phyloP scores from a whole-genome alignment of 1,140 invertebrate species.

The Cyclina sinensis region DNA sequence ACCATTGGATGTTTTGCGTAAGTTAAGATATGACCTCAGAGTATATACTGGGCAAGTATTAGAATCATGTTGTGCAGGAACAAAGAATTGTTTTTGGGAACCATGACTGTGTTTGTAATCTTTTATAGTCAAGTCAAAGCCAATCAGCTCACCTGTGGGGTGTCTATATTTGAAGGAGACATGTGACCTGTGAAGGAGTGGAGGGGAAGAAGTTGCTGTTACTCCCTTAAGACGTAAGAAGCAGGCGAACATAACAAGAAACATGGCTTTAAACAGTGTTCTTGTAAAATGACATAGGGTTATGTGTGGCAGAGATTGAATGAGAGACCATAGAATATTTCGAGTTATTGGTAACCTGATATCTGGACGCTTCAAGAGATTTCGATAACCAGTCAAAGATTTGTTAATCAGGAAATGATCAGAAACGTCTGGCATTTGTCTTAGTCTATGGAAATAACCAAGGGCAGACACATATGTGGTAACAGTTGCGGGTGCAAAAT shows the following conservation, averaged over 20 bases:
- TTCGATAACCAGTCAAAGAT: not conserved
- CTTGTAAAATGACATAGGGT: not conserved
- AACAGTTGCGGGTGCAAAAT: not conserved
- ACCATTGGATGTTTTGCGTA: not conserved
- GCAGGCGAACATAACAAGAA: conserved; percentile 18
- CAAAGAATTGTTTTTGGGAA: not conserved
- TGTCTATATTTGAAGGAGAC: not conserved
- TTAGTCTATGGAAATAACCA: not conserved
- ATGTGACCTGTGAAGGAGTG: not conserved
- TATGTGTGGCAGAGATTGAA: conserved; percentile 33
- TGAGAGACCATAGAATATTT: not conserved
- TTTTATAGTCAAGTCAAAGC: conserved; percentile 6
- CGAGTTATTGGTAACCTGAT: not conserved
- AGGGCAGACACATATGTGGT: conserved; percentile 50
- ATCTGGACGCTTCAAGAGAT: not conserved
- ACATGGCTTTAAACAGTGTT: conserved; percentile 51
- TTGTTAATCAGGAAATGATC: not conserved
- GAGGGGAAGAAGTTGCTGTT: not conserved
- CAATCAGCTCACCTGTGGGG: not conserved
- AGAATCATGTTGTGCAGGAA: not conserved
- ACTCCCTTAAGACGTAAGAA: conserved; percentile 33
- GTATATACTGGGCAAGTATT: not conserved
- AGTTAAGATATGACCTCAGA: not conserved
- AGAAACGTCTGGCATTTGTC: not conserved
- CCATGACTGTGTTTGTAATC: conserved; percentile 21